Evolutionary conservation across 1,140 invertebrate species (phyloP).

Genomic region (Brachionus sp.): DNA sequence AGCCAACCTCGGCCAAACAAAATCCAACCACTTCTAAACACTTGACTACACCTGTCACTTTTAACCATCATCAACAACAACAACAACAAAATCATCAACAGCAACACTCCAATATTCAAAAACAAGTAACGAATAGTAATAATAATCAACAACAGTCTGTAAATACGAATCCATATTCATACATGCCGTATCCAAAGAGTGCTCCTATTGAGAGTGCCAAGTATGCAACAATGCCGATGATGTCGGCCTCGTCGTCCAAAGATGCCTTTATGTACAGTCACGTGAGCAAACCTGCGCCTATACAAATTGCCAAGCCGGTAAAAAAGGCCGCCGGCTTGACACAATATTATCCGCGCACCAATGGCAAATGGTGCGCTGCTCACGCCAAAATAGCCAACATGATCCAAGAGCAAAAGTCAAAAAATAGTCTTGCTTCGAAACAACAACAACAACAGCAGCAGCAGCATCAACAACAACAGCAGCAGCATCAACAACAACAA

Average conservation of each 20-base stretch:
- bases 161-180: no score
- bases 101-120: no score
- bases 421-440: not conserved
- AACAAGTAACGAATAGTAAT: no score
- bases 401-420: not conserved
- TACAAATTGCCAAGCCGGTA: not conserved
- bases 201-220: no score
- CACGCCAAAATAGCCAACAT: slow-evolving; percentile 41
- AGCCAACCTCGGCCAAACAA: not conserved
- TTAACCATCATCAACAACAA: no score
- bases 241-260: not conserved
- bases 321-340: not conserved
- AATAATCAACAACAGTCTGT: no score
- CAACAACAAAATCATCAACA: no score
- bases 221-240: not conserved
- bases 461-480: no score
- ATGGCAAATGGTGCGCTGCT: slow-evolving; percentile 34
- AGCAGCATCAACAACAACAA: not conserved
- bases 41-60: no score
- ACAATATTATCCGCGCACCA: not conserved
- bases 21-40: no score
- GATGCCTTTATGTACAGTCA: not conserved
- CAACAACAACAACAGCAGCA: not conserved
- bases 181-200: no score
- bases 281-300: not conserved